A percentile compares a stretch with the other conserved stretches of the same genome.
phyloP scores from a whole-genome alignment of 2,113 vertebrate genomes.

The Siniperca chuatsi region DNA sequence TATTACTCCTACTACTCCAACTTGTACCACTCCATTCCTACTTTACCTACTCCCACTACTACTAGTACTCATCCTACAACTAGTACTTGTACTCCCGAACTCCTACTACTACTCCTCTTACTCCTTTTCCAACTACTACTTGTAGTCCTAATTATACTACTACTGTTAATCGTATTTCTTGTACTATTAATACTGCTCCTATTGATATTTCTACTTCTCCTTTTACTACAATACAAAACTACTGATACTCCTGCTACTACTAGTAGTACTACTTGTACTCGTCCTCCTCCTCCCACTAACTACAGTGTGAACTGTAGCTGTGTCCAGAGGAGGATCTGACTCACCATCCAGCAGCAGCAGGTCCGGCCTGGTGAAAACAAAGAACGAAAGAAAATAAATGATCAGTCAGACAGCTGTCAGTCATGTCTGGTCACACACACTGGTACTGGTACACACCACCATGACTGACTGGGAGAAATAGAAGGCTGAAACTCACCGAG shows the following conservation, averaged over 20 bases:
- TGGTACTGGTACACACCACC: neutral
- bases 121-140: too few species aligned
- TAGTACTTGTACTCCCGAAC: neutral
- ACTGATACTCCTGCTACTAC: neutral
- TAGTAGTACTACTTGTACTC: neutral
- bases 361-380: conserved; percentile 88
- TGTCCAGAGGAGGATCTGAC: conserved; percentile 52
- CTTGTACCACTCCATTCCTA: neutral
- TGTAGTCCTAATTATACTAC: neutral
- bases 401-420: neutral
- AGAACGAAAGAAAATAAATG: neutral
- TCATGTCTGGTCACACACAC: neutral
- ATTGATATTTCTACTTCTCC: too few species aligned
- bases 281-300: neutral
- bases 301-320: too few species aligned
- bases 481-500: conserved; percentile 84
- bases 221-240: too few species aligned
- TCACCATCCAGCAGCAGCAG: conserved; percentile 97
- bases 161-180: neutral
- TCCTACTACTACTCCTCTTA: neutral
- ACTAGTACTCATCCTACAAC: neutral
- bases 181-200: too few species aligned
- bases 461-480: neutral
- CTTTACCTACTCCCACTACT: too few species aligned
- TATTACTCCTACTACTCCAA: neutral